Evolutionary conservation across 2,888 invertebrate species (phyloP), one percentile per base, ranked within the genome.

Genomic region (Synanthedon tipuliformis): DNA sequence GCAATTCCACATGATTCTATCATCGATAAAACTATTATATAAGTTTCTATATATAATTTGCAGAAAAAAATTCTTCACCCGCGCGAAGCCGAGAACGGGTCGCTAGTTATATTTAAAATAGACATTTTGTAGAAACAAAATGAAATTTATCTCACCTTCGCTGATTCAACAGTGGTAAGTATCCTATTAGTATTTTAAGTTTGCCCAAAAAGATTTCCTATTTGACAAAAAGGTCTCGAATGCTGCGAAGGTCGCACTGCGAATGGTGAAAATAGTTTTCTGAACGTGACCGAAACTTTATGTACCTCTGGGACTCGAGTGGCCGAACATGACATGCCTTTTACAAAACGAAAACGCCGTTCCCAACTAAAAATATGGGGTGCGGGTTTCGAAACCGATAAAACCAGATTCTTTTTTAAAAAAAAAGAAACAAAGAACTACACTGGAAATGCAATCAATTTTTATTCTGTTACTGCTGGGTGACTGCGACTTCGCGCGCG

Each of bases 321-420:
- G 57, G 51, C 56, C 58, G 62, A 68, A 75, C 69, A 73, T 72
- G 73, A 73, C 73, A 67, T 64, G 49, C 16, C 49, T 49, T 23
- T 49, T 49, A 49, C 49, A 23, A 45, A 49, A 49, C 49, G 49
- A 49, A 49, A 49, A 49, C 12, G 18, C 49, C 11, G 11, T 49
- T 49, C 49, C 16, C 12, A 49, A 18, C 12, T 23, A 18, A 49
- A 49, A 49, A 49, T 45, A 45, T 45, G 45, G n/a, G n/a, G n/a
- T n/a, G 45, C 7, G 13, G 45, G 13, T 3, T 45, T 45, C 45
- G 45, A 45, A 45, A 13, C 45, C 45, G 45, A 45, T 45, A 45
- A 45, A 45, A 45, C 2, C 1, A 2, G 41, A 1, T 41, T 8
- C 8, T 45, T 45, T 15, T 45, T 8, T 3, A 12, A 45, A 13